Percentiles rank a stretch among this genome's conserved stretches.
These are phyloP conservation scores for Dipodomys stephensi DNA, from an alignment of 2,113 vertebrate genomes.

Conservation along the genomic window DNA sequence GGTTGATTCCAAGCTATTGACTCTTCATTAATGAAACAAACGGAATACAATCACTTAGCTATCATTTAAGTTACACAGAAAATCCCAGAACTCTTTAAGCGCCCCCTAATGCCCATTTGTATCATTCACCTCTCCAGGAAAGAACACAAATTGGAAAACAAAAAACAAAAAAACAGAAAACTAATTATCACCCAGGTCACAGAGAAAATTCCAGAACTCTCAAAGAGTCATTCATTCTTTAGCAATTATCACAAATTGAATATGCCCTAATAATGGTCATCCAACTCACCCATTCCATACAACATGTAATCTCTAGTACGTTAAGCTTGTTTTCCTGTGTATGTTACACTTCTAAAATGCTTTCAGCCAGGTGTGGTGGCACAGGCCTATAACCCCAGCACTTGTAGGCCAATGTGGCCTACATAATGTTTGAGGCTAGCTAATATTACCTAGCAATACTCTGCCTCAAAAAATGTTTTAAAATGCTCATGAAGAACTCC, in stretches of 20 bases:
- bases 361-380: not conserved
- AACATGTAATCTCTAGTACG: constrained; percentile 37
- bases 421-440: too few relatives aligned
- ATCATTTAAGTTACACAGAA: not conserved
- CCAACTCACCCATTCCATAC: not conserved
- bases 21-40: not conserved
- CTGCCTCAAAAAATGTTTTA: not conserved
- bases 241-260: constrained; percentile 45
- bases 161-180: constrained; percentile 13
- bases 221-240: not conserved
- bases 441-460: too few relatives aligned
- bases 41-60: not conserved
- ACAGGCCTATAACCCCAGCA: not conserved
- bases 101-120: not conserved
- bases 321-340: constrained; percentile 17
- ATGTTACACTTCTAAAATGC: constrained; percentile 28
- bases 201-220: not conserved
- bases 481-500: not conserved
- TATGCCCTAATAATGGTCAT: not conserved
- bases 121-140: not conserved
- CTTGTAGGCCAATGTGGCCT: too few relatives aligned
- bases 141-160: not conserved
- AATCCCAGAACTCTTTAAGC: not conserved
- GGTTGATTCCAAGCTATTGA: too few relatives aligned
- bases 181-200: not conserved